These are phyloP conservation scores for Cathartes aura DNA, from an alignment of 2,113 vertebrate genomes.

Conservation along the genomic window DNA sequence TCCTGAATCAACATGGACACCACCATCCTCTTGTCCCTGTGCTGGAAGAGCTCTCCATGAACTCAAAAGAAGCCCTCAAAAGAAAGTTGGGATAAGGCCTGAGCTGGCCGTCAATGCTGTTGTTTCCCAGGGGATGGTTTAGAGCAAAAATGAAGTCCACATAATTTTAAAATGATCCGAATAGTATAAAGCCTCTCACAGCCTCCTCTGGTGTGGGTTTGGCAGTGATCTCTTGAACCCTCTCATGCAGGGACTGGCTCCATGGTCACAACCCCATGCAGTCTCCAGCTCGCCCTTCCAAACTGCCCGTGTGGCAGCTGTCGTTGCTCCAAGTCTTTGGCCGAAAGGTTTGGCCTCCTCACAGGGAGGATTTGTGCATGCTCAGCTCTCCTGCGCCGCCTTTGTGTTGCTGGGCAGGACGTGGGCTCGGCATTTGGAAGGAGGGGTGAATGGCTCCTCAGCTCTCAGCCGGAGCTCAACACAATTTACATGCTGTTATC, in stretches of 20 bases:
- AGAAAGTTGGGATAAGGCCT: neutral
- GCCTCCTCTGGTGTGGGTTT: neutral
- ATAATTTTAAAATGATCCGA: neutral
- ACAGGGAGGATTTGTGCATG: fast-evolving
- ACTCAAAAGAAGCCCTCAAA: neutral
- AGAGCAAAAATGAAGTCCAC: neutral
- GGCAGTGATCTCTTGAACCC: neutral
- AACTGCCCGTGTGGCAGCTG: neutral
- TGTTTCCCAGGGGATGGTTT: neutral
- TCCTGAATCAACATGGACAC: neutral
- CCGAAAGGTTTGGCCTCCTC: neutral
- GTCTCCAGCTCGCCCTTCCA: neutral
- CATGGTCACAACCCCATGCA: fast-evolving
- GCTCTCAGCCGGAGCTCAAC: neutral
- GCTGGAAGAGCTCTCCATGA: neutral
- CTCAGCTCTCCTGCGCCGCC: neutral
- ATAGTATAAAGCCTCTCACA: neutral
- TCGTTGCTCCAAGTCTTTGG: neutral
- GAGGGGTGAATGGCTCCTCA: neutral
- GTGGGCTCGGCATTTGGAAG: neutral
- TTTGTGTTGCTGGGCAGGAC: fast-evolving
- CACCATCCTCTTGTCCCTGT: neutral
- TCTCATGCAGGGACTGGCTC: neutral
- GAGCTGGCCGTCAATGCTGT: neutral
- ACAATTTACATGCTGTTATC: neutral